Base-by-base conservation (phyloP, 2,888 invertebrate genomes). In the Cephus rjabovi region DNA sequence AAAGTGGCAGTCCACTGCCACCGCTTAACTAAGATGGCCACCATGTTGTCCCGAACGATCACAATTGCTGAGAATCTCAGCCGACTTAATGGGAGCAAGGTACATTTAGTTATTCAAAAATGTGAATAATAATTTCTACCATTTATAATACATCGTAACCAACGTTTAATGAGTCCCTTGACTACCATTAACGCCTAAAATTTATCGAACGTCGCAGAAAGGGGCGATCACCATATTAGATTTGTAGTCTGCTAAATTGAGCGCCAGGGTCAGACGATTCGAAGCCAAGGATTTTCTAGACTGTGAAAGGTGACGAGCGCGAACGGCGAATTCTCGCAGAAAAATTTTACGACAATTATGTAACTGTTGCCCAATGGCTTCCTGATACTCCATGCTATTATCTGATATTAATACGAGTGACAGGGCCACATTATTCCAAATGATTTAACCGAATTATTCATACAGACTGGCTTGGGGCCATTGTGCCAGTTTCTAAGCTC, bases 21-120 rank as follows among this genome's bases (percentile, higher is more conserved):
- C 82, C 82, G 81, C 90, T 92, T 83, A 82, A 83, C 87, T 91
- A 94, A 94, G 93, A 96, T 96, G 96, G 96, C 96, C 93, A 95
- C 95, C 89, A 94, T 96, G 92, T 94, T 97, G 92, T 94, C 95
- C 90, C 95, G 96, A 91, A 94, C 95, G 86, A 92, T 95, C 89
- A 93, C 94, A 91, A 92, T 96, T 88, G 94, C 95, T 79, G 96
- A 96, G 93, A 94, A 93, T 91, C 92, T 95, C 85, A 93, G 95
- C 87, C 92, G 95, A 82, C 95, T 95, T 92, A 95, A 95, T 92
- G 94, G 95, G 83, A 92, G 94, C 83, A 96, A 96, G 95, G 96
- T 96, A 94, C 92, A 90, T 89, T 77, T 81, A 56, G 56, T 23
- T 56, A 56, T 56, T 56, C 56, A 23, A 56, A 56, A 56, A 15